Percentiles rank a stretch among this genome's conserved stretches.
Evolutionary conservation across 2,113 vertebrate species (phyloP).

Genomic region (Cyprinodon tularosa): DNA sequence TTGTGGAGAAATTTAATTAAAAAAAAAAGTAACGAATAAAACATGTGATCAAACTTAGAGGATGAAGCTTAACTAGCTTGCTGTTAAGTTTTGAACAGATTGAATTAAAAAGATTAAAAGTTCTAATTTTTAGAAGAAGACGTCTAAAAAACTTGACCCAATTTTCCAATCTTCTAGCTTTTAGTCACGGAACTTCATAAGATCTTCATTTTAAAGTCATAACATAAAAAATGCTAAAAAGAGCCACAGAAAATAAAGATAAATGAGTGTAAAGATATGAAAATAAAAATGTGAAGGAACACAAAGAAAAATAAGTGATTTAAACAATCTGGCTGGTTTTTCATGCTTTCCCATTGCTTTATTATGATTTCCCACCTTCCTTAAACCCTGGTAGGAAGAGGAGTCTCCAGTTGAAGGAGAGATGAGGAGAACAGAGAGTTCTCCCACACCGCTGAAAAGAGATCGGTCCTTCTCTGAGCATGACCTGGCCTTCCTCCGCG

Average conservation of each 20-base stretch:
- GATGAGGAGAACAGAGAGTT: conserved; percentile 65
- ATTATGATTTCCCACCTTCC: background rate
- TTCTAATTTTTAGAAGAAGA: background rate
- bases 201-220: too few species aligned
- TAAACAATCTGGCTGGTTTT: background rate
- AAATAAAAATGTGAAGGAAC: too few species aligned
- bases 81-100: background rate
- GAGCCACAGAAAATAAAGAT: too few species aligned
- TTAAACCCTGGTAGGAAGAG: conserved; percentile 83
- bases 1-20: background rate
- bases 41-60: background rate
- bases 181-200: too few species aligned
- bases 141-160: too few species aligned
- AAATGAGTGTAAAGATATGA: too few species aligned
- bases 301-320: background rate
- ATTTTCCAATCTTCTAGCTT: too few species aligned
- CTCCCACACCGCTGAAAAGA: conserved; percentile 82
- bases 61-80: background rate
- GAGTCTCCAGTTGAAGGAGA: conserved; percentile 84
- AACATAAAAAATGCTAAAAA: too few species aligned
- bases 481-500: conserved; percentile 86
- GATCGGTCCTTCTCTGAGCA: conserved; percentile 96
- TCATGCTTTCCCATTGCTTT: background rate
- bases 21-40: background rate
- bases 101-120: background rate